These are phyloP conservation scores for Hypsibius dujardini DNA, from an alignment of 1,140 invertebrate species.

Conservation along the genomic window DNA sequence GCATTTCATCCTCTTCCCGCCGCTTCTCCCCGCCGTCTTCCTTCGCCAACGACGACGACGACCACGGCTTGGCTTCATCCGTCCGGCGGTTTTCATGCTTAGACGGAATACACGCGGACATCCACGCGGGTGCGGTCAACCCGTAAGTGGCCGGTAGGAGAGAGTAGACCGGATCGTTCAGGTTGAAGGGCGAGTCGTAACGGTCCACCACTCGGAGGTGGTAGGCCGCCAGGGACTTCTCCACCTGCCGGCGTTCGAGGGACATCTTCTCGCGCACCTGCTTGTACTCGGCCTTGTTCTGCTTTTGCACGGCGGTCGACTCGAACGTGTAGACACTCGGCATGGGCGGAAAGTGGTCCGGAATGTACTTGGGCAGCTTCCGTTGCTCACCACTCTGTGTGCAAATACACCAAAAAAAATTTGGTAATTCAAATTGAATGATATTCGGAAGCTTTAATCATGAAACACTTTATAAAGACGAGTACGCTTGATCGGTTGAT, in stretches of 20 bases:
- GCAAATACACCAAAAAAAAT: background rate
- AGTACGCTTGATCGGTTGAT: too few species aligned
- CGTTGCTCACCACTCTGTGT: background rate
- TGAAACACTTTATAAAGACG: too few species aligned
- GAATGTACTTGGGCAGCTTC: background rate
- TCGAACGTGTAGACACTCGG: conserved; percentile 15
- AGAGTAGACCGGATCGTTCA: background rate
- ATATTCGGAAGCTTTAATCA: too few species aligned
- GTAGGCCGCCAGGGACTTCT: background rate
- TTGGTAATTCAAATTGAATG: too few species aligned
- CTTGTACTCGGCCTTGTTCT: background rate
- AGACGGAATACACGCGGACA: background rate
- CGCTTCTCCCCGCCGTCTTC: background rate
- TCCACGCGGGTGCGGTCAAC: background rate
- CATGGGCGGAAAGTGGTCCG: conserved; percentile 13
- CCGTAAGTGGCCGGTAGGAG: background rate
- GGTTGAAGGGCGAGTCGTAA: conserved; percentile 11
- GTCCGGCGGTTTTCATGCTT: background rate
- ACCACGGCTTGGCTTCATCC: background rate
- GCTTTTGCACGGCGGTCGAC: conserved; percentile 6
- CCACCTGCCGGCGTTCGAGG: background rate
- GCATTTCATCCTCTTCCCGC: conserved; percentile 5
- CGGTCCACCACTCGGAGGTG: background rate
- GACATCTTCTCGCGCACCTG: background rate
- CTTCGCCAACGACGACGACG: background rate